Conservation (phyloP, 2,797 vertebrate genomes). For the Notoglanidium macrostoma region DNA sequence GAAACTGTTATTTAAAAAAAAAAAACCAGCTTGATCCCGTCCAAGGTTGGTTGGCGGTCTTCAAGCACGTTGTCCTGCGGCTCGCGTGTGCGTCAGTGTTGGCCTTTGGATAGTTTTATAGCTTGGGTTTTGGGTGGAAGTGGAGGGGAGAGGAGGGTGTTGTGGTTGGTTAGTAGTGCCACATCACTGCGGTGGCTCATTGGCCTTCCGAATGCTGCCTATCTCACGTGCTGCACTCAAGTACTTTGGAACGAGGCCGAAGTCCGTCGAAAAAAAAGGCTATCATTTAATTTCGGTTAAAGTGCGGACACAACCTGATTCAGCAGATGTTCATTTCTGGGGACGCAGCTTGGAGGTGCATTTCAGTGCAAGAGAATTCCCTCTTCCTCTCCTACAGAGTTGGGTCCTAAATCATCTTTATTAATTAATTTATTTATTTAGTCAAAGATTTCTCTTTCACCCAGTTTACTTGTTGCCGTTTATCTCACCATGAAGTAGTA, state of each 20-base stretch:
- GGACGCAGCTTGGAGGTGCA: background rate
- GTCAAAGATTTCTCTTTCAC: background rate
- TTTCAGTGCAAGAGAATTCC: constrained; percentile 27
- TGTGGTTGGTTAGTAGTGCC: constrained; percentile 22
- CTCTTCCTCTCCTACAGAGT: background rate
- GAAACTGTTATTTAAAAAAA: constrained; percentile 36
- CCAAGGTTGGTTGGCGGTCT: constrained; percentile 23
- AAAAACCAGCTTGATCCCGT: background rate
- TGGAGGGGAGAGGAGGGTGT: constrained; percentile 26
- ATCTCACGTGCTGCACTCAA: background rate
- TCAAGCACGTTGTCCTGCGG: constrained; percentile 38
- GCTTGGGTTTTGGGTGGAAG: constrained; percentile 36
- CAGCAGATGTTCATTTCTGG: constrained; percentile 25
- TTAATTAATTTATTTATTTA: background rate
- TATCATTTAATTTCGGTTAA: constrained; percentile 31
- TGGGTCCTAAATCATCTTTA: background rate
- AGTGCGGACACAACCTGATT: constrained; percentile 40
- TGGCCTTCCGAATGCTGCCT: constrained; percentile 17
- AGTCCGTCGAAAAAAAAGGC: background rate
- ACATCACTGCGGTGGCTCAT: constrained; percentile 30
- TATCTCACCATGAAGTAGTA: background rate
- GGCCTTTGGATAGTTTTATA: constrained; percentile 43
- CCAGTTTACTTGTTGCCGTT: background rate
- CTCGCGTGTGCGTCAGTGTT: constrained; percentile 39
- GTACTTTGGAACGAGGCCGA: constrained; percentile 1